A percentile compares a stretch with the other conserved stretches of the same genome.
Conservation (phyloP, 2,797 vertebrate genomes). For the Lacerta bilineata region DNA sequence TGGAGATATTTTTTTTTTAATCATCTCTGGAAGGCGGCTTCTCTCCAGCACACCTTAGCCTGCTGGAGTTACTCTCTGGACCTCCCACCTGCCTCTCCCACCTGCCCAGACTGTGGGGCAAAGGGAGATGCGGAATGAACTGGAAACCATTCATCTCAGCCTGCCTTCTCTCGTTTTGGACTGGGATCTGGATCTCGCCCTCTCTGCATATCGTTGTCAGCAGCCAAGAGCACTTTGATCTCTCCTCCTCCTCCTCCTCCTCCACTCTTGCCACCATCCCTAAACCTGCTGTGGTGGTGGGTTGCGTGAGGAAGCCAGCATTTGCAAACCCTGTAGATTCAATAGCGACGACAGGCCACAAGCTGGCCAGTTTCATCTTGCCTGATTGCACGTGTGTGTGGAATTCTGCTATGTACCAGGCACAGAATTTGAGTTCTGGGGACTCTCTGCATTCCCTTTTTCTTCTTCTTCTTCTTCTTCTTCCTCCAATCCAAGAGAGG, state of each 20-base stretch:
- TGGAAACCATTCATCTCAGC: constrained; percentile 39
- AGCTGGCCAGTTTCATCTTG: background rate
- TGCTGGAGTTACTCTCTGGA: background rate
- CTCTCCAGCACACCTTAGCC: background rate
- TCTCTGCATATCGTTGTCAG: constrained; percentile 31
- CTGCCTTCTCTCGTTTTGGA: constrained; percentile 8
- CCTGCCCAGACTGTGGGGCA: background rate
- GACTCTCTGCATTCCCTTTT: background rate
- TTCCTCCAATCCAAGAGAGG: background rate
- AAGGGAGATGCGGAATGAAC: constrained; percentile 7
- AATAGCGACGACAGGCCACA: background rate
- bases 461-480: background rate
- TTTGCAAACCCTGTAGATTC: constrained; percentile 31
- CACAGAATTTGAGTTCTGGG: background rate
- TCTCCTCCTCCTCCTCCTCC: background rate
- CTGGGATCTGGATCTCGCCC: background rate
- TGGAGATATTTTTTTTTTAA: background rate
- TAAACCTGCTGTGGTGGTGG: background rate
- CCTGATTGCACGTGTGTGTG: background rate
- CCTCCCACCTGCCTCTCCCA: constrained; percentile 11
- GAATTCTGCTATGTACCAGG: background rate
- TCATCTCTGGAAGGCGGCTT: constrained; percentile 10
- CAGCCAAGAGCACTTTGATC: constrained; percentile 41
- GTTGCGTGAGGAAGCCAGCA: constrained; percentile 17
- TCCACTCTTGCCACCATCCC: background rate